Conservation (phyloP, 2,888 invertebrate genomes). For the Drosophila recens region DNA sequence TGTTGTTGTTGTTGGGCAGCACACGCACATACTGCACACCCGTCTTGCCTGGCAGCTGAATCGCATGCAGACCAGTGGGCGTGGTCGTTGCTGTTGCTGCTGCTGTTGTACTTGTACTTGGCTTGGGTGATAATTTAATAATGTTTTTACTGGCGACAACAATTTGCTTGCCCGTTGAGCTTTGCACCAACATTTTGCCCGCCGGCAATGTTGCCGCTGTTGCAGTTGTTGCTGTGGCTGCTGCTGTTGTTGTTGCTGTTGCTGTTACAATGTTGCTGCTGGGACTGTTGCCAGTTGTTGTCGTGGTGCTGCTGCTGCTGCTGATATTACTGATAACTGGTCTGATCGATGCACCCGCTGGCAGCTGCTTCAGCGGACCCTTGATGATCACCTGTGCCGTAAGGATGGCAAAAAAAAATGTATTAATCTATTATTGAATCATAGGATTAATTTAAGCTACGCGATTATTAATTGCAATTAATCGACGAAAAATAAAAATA, state of each 20-base stretch:
- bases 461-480: too few species aligned
- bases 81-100: slow-evolving; percentile 13
- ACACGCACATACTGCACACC: slow-evolving; percentile 89
- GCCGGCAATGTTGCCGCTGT: slow-evolving; percentile 27
- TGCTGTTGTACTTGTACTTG: slow-evolving; percentile 18
- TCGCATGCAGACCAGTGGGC: slow-evolving; percentile 74
- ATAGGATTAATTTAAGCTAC: too few species aligned
- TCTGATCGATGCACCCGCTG: slow-evolving; percentile 29
- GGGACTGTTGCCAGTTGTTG: slow-evolving; percentile 8
- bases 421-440: too few species aligned
- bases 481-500: too few species aligned
- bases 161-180: slow-evolving; percentile 78
- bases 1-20: slow-evolving; percentile 84
- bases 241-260: not conserved
- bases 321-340: slow-evolving; percentile 32
- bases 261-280: slow-evolving; percentile 1
- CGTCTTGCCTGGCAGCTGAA: slow-evolving; percentile 82
- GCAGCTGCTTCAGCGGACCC: slow-evolving; percentile 45
- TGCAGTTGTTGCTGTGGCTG: slow-evolving; percentile 17
- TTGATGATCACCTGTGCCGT: slow-evolving; percentile 64
- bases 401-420: too few species aligned
- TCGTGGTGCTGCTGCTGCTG: slow-evolving; percentile 1
- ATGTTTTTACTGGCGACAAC: slow-evolving; percentile 82
- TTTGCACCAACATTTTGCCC: slow-evolving; percentile 78
- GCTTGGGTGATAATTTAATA: slow-evolving; percentile 82